A percentile compares a stretch with the other conserved stretches of the same genome.
phyloP scores from a whole-genome alignment of 2,113 vertebrate species.

The Poeciliopsis prolifica region DNA sequence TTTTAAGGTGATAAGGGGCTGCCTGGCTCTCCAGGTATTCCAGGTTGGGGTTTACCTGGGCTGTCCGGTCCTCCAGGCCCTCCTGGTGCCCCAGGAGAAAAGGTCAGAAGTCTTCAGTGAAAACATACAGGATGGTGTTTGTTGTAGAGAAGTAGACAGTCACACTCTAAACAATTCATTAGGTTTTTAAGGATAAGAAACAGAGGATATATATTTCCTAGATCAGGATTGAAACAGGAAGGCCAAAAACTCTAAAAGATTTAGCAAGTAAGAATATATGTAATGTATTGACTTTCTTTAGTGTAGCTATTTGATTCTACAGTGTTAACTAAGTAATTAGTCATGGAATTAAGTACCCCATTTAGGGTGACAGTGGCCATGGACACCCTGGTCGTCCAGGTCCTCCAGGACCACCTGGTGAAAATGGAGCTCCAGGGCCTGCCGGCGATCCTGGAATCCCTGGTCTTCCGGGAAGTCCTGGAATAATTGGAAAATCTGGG shows the following conservation, averaged over 20 bases:
- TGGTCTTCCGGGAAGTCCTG: constrained; percentile 71
- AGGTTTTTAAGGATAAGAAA: too few species aligned
- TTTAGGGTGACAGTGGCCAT: constrained; percentile 65
- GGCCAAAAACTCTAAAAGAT: too few species aligned
- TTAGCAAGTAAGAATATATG: too few species aligned
- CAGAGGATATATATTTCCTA: too few species aligned
- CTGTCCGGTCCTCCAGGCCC: constrained; percentile 54
- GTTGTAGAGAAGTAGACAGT: too few species aligned
- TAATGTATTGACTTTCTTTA: too few species aligned
- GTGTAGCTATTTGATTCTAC: too few species aligned
- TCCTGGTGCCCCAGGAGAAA: constrained; percentile 60
- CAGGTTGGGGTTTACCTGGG: constrained; percentile 49
- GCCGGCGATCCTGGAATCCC: constrained; percentile 69
- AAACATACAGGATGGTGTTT: neutral
- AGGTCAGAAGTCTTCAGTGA: constrained; percentile 55
- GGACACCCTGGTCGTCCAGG: constrained; percentile 67
- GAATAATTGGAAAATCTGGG: constrained; percentile 70
- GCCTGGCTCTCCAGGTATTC: constrained; percentile 45
- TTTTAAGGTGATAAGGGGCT: constrained; percentile 66
- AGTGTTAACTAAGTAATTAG: too few species aligned
- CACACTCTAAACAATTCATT: too few species aligned
- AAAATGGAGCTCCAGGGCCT: constrained; percentile 61
- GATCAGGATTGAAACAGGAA: too few species aligned
- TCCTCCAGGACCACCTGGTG: constrained; percentile 46
- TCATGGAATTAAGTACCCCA: neutral